A percentile compares a stretch with the other conserved stretches of the same genome.
Conservation (phyloP, 2,888 invertebrate genomes). For the Notocelia uddmanniana region DNA sequence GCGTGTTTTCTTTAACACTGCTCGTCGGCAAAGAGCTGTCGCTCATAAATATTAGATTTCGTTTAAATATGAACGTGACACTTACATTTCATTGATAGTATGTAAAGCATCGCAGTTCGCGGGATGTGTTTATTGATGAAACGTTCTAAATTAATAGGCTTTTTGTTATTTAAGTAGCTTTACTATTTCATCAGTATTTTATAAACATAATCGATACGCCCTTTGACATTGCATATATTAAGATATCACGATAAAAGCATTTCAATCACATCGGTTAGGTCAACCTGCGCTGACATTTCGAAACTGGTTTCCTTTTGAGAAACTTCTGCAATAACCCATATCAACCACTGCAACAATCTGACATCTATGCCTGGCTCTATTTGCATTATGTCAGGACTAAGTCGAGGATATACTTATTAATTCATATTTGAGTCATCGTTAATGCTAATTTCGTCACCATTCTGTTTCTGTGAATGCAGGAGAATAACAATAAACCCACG, state of each 20-base stretch:
- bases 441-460: constrained; percentile 65
- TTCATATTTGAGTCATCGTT: constrained; percentile 66
- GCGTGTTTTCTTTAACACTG: constrained; percentile 57
- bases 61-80: constrained; percentile 29
- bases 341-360: constrained; percentile 30
- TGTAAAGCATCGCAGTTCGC: constrained; percentile 12
- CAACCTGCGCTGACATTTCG: constrained; percentile 63
- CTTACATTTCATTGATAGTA: constrained; percentile 27
- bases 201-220: constrained; percentile 55
- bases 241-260: constrained; percentile 61
- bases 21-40: constrained; percentile 53
- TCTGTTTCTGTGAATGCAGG: constrained; percentile 64
- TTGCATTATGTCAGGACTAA: constrained; percentile 49
- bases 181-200: constrained; percentile 54
- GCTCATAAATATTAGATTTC: constrained; percentile 57
- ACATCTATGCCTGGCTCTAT: constrained; percentile 50
- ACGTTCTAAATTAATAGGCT: not conserved
- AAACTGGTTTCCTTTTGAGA: constrained; percentile 65
- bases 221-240: constrained; percentile 59
- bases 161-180: not conserved
- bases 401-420: constrained; percentile 55
- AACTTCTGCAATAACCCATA: constrained; percentile 58
- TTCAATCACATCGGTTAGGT: constrained; percentile 62
- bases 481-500: constrained; percentile 68
- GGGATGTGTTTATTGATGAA: constrained; percentile 8